Evolutionary conservation across 2,888 invertebrate species (phyloP), one percentile per base, ranked within the genome.

Genomic region (Melolontha melolontha): DNA sequence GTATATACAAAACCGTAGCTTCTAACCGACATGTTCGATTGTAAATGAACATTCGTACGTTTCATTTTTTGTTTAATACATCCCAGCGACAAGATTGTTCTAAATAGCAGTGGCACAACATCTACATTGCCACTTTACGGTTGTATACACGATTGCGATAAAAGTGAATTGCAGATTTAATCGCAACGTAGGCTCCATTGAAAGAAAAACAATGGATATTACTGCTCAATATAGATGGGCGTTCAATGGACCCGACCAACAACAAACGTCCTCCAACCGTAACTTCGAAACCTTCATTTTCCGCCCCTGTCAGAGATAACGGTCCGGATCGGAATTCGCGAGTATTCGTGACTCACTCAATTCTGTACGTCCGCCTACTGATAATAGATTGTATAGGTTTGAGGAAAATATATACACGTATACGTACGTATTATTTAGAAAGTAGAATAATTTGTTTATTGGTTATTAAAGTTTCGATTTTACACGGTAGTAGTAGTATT

Each of bases 141-240:
- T 29, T 44, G 44, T 59, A 59, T 44, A 59, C 59, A 44, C 44
- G 44, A 59, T 59, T 29, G 59, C 29, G 44, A 59, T 59, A 59
- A 59, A 59, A 59, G 59, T 44, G 59, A 59, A 59, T 59, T 59
- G 59, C 44, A 44, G 59, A 59, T 59, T 59, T 59, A 59, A 59
- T 59, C 59, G 42, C 44, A n/a, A 44, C 27, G 59, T 59, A 59
- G 29, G 29, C 29, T 22, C 44, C 59, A 59, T 59, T 59, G 59
- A 59, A 59, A 59, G 59, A 59, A 59, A 44, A 59, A 59, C 59
- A 59, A 59, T 59, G 59, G 59, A 59, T 59, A 59, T 59, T 59
- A 59, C 59, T 59, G 44, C 59, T 59, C 59, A 44, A 59, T 59
- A 47, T 59, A 59, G 59, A 59, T 59, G 59, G 59, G 59, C 59